phyloP scores from a whole-genome alignment of 1,140 invertebrate species.

The Fopius arisanus region DNA sequence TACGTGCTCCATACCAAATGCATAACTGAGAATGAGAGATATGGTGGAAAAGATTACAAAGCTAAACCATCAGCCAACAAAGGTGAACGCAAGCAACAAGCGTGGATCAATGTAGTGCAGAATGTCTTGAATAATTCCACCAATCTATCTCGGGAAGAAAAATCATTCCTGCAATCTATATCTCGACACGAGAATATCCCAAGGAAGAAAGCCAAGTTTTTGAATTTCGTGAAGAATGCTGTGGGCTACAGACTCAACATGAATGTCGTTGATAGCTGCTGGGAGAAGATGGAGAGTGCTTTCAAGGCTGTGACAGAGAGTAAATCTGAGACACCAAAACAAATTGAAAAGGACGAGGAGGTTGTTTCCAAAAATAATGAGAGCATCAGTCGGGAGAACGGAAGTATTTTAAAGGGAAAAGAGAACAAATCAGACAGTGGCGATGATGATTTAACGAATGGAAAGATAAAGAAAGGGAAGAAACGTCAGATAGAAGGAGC shows the following conservation, averaged over 20 bases:
- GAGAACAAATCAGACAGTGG: constrained; percentile 29
- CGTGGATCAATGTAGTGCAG: constrained; percentile 86
- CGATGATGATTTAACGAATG: not conserved
- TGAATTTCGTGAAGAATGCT: constrained; percentile 77
- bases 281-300: constrained; percentile 75
- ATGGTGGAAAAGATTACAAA: constrained; percentile 84
- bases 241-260: constrained; percentile 65
- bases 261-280: constrained; percentile 71
- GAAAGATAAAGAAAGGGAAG: constrained; percentile 24
- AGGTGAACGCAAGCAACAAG: constrained; percentile 88
- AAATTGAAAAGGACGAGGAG: constrained; percentile 36
- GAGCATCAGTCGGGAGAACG: constrained; percentile 51
- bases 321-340: constrained; percentile 30
- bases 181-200: constrained; percentile 86
- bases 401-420: constrained; percentile 28
- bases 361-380: constrained; percentile 45
- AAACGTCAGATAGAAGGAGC: constrained; percentile 33
- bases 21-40: constrained; percentile 89
- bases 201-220: constrained; percentile 89
- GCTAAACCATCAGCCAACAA: constrained; percentile 80
- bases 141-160: constrained; percentile 67
- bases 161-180: constrained; percentile 75
- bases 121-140: constrained; percentile 73
- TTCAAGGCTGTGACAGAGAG: constrained; percentile 65
- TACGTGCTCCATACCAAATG: constrained; percentile 90